Base-by-base conservation (phyloP, 2,797 vertebrate genomes). In the Babyrousa celebensis region DNA sequence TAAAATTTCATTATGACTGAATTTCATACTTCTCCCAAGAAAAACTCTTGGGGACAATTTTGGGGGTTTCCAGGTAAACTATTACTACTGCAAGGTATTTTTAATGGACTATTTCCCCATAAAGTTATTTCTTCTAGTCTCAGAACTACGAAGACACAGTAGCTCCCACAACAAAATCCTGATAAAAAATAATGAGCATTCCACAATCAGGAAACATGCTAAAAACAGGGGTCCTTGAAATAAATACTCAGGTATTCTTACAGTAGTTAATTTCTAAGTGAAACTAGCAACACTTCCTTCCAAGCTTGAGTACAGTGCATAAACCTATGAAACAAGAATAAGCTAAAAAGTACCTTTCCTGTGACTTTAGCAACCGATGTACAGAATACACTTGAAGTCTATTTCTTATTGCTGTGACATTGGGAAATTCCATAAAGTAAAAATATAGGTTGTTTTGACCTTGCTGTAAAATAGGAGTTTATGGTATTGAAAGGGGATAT, bases 11-110 rank as follows among this genome's bases (percentile, higher is more conserved):
- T 82, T 89, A 93, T 96, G 92, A 96, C 77, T 48, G 43, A 48
- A 48, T 48, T 48, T 89, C 23, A 85, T 23, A 85, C n/a, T 95
- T 97, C 71, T 96, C 72, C 89, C 72, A 95, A 77, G 68, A 86
- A 85, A 96, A 96, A 74, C 68, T 92, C 74, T 67, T 95, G 75
- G 85, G 92, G 88, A 95, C 88, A 93, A 62, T 97, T 97, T 96
- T 80, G 89, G 95, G 95, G 90, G 40, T 96, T 97, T 97, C 96
- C 88, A 93, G 85, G 96, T 96, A 92, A 95, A 91, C 43, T 58
- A 75, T 74, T 85, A 85, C 20, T 87, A 70, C 20, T 94, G 18
- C 9, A 85, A 88, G 65, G n/a, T 91, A 43, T 86, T 84, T 96
- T 75, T 78, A 52, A 70, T 89, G 17, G n/a, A 96, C 8, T 40